Evolutionary conservation across 2,888 invertebrate genomes (phyloP).

Genomic region (Stegophylla sp.): DNA sequence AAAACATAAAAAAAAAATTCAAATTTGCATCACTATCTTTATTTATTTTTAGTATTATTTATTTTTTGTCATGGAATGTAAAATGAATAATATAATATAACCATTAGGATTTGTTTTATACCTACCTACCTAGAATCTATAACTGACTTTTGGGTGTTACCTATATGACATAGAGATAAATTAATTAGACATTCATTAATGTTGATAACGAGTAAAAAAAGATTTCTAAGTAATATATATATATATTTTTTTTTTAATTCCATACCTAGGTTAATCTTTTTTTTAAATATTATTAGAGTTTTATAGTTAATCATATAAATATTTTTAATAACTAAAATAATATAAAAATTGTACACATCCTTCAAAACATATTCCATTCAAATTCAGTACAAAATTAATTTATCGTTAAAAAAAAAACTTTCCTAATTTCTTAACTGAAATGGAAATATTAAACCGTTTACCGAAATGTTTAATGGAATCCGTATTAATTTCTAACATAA

Average conservation of each 20-base stretch:
- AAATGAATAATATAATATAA: constrained; percentile 7
- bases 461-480: too few species aligned
- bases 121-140: too few species aligned
- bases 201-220: neutral
- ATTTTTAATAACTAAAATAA: neutral
- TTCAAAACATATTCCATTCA: too few species aligned
- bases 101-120: neutral
- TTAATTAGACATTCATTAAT: neutral
- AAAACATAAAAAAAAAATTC: too few species aligned
- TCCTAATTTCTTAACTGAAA: too few species aligned
- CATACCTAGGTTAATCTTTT: neutral
- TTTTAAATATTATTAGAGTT: too few species aligned
- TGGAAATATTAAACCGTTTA: too few species aligned
- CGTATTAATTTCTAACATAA: too few species aligned
- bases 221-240: neutral
- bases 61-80: neutral
- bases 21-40: neutral
- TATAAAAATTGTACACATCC: too few species aligned
- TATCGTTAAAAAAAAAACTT: too few species aligned
- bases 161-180: neutral
- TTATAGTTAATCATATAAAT: neutral
- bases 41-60: neutral
- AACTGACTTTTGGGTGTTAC: neutral
- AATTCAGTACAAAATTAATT: too few species aligned
- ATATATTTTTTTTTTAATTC: neutral